Percentiles rank a stretch among this genome's conserved stretches.
Evolutionary conservation across 2,797 vertebrate species (phyloP).

Genomic region (Poecilia wingei): DNA sequence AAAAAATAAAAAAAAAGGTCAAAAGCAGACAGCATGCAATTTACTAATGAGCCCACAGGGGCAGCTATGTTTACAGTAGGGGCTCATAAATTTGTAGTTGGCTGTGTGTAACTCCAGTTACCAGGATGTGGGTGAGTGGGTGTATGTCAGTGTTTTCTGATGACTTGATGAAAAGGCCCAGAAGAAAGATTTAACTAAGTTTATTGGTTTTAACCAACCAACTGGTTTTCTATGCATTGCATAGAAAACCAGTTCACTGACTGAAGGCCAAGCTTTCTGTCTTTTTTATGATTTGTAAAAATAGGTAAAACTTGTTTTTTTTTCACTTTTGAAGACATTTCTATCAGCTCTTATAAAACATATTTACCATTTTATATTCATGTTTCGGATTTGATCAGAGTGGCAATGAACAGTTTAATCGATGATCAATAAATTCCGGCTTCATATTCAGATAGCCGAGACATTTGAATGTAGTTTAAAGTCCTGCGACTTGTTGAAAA

Average conservation of each 20-base stretch:
- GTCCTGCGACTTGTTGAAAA: no score
- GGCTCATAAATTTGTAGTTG: slow-evolving; percentile 42
- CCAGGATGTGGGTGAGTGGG: slow-evolving; percentile 33
- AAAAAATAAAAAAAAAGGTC: slow-evolving; percentile 17
- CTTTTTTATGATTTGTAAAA: background rate
- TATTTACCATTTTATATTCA: background rate
- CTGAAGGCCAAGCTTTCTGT: background rate
- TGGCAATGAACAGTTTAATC: background rate
- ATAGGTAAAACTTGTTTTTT: background rate
- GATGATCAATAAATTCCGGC: background rate
- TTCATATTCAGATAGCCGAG: background rate
- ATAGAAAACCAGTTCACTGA: background rate
- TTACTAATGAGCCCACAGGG: slow-evolving; percentile 27
- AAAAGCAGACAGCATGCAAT: slow-evolving; percentile 13
- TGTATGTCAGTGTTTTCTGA: slow-evolving; percentile 47
- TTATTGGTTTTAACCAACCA: no score
- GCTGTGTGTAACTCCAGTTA: slow-evolving; percentile 33
- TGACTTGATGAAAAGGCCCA: slow-evolving; percentile 24
- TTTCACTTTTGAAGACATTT: background rate
- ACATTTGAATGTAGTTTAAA: no score
- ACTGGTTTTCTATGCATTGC: no score
- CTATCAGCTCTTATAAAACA: background rate
- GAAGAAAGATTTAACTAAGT: slow-evolving; percentile 1
- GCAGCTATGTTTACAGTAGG: slow-evolving; percentile 24
- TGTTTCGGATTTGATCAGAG: background rate